Percentiles rank a stretch among this genome's conserved stretches.
Evolutionary conservation across 2,797 vertebrate genomes (phyloP).

Genomic region (Sebastes glaucus): DNA sequence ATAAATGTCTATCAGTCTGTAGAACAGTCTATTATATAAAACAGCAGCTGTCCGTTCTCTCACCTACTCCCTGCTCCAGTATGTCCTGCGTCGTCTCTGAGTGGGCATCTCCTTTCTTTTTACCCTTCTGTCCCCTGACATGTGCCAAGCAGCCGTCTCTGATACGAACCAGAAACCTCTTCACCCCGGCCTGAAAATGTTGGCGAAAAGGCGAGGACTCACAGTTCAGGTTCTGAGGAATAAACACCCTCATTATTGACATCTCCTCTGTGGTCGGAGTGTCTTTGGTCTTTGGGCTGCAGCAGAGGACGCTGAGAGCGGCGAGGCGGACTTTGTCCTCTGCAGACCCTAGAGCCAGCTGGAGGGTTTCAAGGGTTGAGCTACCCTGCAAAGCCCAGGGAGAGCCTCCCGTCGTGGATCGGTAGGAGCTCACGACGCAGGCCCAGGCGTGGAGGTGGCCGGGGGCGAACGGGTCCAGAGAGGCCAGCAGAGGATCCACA

Average conservation of each 20-base stretch:
- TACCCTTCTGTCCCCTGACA: slow-evolving; percentile 73
- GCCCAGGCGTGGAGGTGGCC: slow-evolving; percentile 87
- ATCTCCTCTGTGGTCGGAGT: slow-evolving; percentile 77
- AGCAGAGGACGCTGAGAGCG: slow-evolving; percentile 85
- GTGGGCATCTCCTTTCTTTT: neutral
- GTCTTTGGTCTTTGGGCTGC: slow-evolving; percentile 85
- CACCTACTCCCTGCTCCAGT: slow-evolving; percentile 84
- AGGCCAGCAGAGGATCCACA: slow-evolving; percentile 69
- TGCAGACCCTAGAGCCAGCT: slow-evolving; percentile 76
- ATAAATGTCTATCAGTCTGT: neutral
- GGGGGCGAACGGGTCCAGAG: slow-evolving; percentile 51
- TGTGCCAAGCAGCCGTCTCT: slow-evolving; percentile 86
- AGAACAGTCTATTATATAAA: neutral
- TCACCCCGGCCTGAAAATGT: slow-evolving; percentile 85
- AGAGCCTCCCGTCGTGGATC: slow-evolving; percentile 64
- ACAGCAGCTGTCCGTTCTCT: slow-evolving; percentile 36
- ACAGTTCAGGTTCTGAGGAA: slow-evolving; percentile 89
- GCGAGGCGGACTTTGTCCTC: slow-evolving; percentile 88
- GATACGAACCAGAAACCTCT: slow-evolving; percentile 85
- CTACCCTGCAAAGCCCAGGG: slow-evolving; percentile 65
- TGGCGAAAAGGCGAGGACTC: slow-evolving; percentile 91
- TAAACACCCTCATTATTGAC: slow-evolving; percentile 78
- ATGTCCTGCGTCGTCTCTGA: slow-evolving; percentile 18
- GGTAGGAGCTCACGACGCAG: slow-evolving; percentile 81
- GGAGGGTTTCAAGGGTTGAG: slow-evolving; percentile 71